phyloP scores from a whole-genome alignment of 2,888 invertebrate species.

The Gari tellinella region DNA sequence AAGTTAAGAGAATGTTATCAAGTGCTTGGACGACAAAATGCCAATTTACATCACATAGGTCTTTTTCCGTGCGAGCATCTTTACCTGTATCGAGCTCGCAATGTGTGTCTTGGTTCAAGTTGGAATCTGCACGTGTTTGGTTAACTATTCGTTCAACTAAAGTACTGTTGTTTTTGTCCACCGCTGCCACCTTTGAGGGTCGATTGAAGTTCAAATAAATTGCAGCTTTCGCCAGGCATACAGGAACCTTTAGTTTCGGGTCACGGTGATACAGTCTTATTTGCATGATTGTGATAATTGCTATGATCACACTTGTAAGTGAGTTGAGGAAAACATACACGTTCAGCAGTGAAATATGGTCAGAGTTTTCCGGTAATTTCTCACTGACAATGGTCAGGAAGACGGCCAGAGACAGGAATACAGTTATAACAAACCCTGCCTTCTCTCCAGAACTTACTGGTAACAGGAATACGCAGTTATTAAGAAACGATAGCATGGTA shows the following conservation, averaged over 20 bases:
- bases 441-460: slow-evolving; percentile 56
- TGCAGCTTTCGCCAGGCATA: background rate
- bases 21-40: too few species aligned
- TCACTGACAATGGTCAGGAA: slow-evolving; percentile 56
- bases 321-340: slow-evolving; percentile 47
- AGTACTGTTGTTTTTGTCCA: too few species aligned
- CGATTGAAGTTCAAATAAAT: too few species aligned
- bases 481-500: slow-evolving; percentile 41
- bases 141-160: too few species aligned
- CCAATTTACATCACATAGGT: too few species aligned
- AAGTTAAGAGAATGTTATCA: too few species aligned
- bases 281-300: slow-evolving; percentile 40
- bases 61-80: too few species aligned
- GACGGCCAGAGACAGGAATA: slow-evolving; percentile 57
- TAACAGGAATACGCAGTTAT: slow-evolving; percentile 55
- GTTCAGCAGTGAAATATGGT: slow-evolving; percentile 40
- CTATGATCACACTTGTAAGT: slow-evolving; percentile 46
- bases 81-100: too few species aligned
- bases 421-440: slow-evolving; percentile 55
- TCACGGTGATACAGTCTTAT: slow-evolving; percentile 40
- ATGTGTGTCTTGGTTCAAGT: too few species aligned
- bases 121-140: too few species aligned
- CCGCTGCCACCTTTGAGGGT: too few species aligned
- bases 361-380: slow-evolving; percentile 55
- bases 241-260: slow-evolving; percentile 16